Percentiles rank a stretch among this genome's conserved stretches.
phyloP scores from a whole-genome alignment of 2,888 invertebrate genomes.

The Brenthis daphne region DNA sequence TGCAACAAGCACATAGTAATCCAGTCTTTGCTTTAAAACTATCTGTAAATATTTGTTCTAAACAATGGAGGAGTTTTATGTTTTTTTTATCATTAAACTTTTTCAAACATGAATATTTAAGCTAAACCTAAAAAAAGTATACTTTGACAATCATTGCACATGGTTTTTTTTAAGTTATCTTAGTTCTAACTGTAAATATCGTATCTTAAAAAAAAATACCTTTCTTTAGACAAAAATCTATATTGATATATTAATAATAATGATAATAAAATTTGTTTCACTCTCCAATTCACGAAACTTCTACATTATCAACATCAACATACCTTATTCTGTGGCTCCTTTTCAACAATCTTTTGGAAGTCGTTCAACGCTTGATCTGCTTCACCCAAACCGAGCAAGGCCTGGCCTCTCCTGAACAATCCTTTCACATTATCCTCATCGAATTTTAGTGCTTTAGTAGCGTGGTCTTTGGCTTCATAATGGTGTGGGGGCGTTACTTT shows the following conservation, averaged over 20 bases:
- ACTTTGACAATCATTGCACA: too few species aligned
- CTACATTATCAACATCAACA: neutral
- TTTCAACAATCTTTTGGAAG: constrained; percentile 87
- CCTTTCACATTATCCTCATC: constrained; percentile 93
- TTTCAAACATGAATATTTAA: too few species aligned
- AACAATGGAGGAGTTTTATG: too few species aligned
- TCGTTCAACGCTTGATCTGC: constrained; percentile 89
- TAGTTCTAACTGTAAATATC: too few species aligned
- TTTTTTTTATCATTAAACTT: too few species aligned
- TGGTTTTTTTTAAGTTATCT: too few species aligned
- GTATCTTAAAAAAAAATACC: too few species aligned
- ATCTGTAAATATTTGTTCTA: too few species aligned
- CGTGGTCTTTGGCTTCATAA: constrained; percentile 87
- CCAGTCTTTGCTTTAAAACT: too few species aligned
- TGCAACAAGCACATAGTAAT: too few species aligned
- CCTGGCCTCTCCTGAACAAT: constrained; percentile 93
- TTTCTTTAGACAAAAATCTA: neutral
- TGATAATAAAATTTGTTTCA: neutral
- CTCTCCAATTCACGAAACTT: neutral
- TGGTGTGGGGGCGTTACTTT: constrained; percentile 86
- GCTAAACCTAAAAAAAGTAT: too few species aligned
- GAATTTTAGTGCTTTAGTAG: constrained; percentile 88
- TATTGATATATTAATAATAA: neutral
- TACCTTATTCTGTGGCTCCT: constrained; percentile 92
- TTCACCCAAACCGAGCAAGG: constrained; percentile 88